Conservation (phyloP, 2,113 vertebrate species). For the Planiliza haematocheilus region DNA sequence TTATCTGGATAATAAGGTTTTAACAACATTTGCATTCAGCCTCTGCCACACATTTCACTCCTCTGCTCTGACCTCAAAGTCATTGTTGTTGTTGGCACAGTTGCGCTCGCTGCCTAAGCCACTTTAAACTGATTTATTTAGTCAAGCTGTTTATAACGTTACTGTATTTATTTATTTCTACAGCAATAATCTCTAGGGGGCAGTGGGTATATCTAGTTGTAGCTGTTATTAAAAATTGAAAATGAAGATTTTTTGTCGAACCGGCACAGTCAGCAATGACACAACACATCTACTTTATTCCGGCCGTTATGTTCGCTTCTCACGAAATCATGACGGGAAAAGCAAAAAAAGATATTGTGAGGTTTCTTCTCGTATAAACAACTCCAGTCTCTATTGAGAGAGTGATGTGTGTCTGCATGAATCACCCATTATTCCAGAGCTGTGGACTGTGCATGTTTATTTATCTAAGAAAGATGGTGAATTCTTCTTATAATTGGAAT, state of each 20-base stretch:
- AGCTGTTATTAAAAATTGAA: constrained; percentile 10
- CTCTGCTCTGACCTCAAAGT: constrained; percentile 14
- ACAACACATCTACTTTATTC: background rate
- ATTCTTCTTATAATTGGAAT: constrained; percentile 27
- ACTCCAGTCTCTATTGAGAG: background rate
- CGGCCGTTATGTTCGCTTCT: background rate
- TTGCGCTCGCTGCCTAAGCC: constrained; percentile 15
- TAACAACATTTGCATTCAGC: background rate
- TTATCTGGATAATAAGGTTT: background rate
- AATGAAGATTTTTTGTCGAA: constrained; percentile 2
- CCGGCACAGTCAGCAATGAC: background rate
- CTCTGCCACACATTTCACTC: background rate
- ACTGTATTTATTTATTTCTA: constrained; percentile 41
- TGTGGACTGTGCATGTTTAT: constrained; percentile 33
- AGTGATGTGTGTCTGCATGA: constrained; percentile 7
- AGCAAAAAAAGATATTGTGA: background rate
- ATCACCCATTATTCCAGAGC: constrained; percentile 11
- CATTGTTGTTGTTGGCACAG: constrained; percentile 62
- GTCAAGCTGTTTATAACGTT: constrained; percentile 27
- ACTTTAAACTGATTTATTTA: constrained; percentile 41
- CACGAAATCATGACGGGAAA: background rate
- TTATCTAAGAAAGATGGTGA: background rate
- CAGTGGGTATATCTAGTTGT: background rate
- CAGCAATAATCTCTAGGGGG: background rate
- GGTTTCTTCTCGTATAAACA: background rate